Conservation (phyloP, 2,797 vertebrate genomes). For the Cyclopterus lumpus region DNA sequence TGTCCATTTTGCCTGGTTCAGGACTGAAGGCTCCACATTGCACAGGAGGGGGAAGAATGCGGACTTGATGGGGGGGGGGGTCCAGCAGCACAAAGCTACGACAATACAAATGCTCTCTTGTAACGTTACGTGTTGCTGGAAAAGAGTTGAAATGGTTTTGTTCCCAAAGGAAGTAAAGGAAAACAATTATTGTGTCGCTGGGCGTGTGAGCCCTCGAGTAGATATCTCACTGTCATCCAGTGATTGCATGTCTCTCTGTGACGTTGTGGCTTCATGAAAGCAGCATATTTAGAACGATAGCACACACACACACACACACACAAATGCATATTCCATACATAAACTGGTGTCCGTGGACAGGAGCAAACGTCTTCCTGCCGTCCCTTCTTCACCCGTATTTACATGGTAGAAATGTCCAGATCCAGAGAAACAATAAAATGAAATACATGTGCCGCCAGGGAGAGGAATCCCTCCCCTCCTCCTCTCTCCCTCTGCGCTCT, state of each 20-base stretch:
- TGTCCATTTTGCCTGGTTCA: not conserved
- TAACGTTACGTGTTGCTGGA: not conserved
- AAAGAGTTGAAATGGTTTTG: not conserved
- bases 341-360: not conserved
- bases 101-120: not conserved
- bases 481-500: constrained; percentile 89
- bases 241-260: not conserved
- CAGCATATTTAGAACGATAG: not conserved
- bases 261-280: not conserved
- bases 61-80: fast-evolving
- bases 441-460: constrained; percentile 52
- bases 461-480: constrained; percentile 44
- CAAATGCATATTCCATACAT: not conserved
- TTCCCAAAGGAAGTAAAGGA: not conserved
- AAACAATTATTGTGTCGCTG: not conserved
- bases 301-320: not conserved
- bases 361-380: not conserved
- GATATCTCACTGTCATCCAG: not conserved
- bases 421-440: constrained; percentile 63
- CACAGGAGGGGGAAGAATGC: not conserved
- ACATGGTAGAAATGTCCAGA: constrained; percentile 32
- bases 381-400: not conserved
- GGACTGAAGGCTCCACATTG: not conserved
- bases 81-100: not conserved
- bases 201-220: not conserved